Evolutionary conservation across 2,797 vertebrate species (phyloP).

Genomic region (Coreius guichenoti): DNA sequence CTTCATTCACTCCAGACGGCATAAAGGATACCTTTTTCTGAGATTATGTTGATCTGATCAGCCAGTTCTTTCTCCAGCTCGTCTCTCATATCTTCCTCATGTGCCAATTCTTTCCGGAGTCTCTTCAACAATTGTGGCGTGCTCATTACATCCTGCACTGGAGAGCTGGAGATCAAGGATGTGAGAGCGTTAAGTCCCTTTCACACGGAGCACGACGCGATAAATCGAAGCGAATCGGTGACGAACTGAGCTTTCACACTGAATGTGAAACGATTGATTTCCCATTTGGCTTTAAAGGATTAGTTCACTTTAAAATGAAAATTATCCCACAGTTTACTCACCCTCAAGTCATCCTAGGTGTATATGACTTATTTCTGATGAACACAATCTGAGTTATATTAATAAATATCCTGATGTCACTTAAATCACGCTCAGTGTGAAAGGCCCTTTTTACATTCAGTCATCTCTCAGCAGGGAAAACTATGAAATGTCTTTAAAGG

Average conservation of each 20-base stretch:
- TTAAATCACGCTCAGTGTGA: too few relatives aligned
- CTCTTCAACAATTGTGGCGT: constrained; percentile 90
- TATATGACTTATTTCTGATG: too few relatives aligned
- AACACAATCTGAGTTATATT: too few relatives aligned
- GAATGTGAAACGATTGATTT: too few relatives aligned
- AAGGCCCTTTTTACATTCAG: neutral
- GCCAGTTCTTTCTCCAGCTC: constrained; percentile 86
- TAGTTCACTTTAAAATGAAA: too few relatives aligned
- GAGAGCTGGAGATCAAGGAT: constrained; percentile 71
- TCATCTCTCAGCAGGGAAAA: neutral
- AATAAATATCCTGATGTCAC: too few relatives aligned
- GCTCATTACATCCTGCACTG: constrained; percentile 89
- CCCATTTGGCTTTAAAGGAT: too few relatives aligned
- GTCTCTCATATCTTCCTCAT: constrained; percentile 84
- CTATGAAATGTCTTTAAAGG: neutral
- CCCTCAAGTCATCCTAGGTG: too few relatives aligned
- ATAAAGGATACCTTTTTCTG: constrained; percentile 82
- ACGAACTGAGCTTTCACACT: too few relatives aligned
- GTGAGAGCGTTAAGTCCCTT: neutral
- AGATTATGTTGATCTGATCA: constrained; percentile 73
- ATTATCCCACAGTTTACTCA: too few relatives aligned
- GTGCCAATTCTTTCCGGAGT: constrained; percentile 82
- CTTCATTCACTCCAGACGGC: neutral
- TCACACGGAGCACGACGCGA: neutral
- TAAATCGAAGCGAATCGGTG: too few relatives aligned